Percentiles rank a stretch among this genome's conserved stretches.
Evolutionary conservation across 2,113 vertebrate genomes (phyloP).

Genomic region (Actinemys pallida): DNA sequence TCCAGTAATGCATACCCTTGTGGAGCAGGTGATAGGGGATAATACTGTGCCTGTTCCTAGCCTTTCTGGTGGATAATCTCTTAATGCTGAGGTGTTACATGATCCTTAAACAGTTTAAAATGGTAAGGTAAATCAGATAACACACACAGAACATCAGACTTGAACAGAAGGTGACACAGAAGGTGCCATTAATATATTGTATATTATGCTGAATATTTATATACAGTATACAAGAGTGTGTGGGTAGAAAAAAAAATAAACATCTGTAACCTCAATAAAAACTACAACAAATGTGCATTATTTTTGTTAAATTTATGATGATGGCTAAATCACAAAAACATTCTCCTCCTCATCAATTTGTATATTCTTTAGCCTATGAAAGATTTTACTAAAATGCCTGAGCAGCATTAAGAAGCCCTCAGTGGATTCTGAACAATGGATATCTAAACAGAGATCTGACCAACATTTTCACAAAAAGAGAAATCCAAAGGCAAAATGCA

Average conservation of each 20-base stretch:
- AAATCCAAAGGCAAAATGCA: conserved; percentile 12
- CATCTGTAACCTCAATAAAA: neutral
- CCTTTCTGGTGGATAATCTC: neutral
- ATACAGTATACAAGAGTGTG: neutral
- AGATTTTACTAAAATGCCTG: neutral
- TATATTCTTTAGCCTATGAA: neutral
- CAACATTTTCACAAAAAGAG: conserved; percentile 9
- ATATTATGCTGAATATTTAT: neutral
- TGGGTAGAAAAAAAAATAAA: neutral
- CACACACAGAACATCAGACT: neutral
- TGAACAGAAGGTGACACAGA: neutral
- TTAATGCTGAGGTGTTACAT: neutral
- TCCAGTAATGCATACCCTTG: neutral
- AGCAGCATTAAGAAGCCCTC: neutral
- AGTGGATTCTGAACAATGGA: conserved; percentile 39
- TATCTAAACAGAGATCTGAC: conserved; percentile 29
- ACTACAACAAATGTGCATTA: neutral
- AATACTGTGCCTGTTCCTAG: neutral
- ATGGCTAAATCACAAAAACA: neutral
- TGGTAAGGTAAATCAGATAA: neutral
- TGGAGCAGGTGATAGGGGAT: neutral
- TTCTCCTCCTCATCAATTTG: neutral
- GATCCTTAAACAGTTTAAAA: neutral
- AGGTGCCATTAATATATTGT: neutral
- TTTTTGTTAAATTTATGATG: neutral